Evolutionary conservation across 2,797 vertebrate species (phyloP).

Genomic region (Enteromius argenteus): DNA sequence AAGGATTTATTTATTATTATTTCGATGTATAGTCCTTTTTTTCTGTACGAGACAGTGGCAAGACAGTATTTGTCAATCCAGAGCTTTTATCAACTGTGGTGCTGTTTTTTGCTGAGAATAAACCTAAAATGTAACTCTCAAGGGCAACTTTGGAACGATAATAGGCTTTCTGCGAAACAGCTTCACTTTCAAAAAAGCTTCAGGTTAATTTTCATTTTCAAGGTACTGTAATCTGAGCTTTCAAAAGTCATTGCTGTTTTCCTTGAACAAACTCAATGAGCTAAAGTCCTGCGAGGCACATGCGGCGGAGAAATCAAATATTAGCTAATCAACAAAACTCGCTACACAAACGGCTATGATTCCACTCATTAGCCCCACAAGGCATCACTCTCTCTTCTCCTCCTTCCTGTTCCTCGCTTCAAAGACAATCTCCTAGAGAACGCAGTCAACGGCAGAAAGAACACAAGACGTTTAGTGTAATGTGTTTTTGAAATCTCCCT

Average conservation of each 20-base stretch:
- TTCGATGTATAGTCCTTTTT: not conserved
- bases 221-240: slow-evolving; percentile 28
- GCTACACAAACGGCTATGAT: slow-evolving; percentile 6
- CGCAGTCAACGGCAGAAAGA: slow-evolving; percentile 38
- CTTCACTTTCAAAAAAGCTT: slow-evolving; percentile 24
- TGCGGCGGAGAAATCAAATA: slow-evolving; percentile 51
- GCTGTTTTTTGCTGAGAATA: slow-evolving; percentile 24
- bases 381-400: slow-evolving; percentile 26
- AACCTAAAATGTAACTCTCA: slow-evolving; percentile 16
- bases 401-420: slow-evolving; percentile 31
- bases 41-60: not conserved
- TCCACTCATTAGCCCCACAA: slow-evolving; percentile 47
- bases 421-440: slow-evolving; percentile 47
- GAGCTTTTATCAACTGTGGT: not conserved
- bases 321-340: slow-evolving; percentile 58
- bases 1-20: not conserved
- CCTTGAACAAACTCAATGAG: slow-evolving; percentile 54
- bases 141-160: slow-evolving; percentile 27
- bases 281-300: slow-evolving; percentile 49
- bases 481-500: slow-evolving; percentile 39
- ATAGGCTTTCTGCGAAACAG: slow-evolving; percentile 19
- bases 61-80: not conserved
- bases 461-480: slow-evolving; percentile 38
- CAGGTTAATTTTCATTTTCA: slow-evolving; percentile 26
- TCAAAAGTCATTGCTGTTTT: slow-evolving; percentile 23